Conservation (phyloP, 1,140 invertebrate species). For the Platorchestia sp. region DNA sequence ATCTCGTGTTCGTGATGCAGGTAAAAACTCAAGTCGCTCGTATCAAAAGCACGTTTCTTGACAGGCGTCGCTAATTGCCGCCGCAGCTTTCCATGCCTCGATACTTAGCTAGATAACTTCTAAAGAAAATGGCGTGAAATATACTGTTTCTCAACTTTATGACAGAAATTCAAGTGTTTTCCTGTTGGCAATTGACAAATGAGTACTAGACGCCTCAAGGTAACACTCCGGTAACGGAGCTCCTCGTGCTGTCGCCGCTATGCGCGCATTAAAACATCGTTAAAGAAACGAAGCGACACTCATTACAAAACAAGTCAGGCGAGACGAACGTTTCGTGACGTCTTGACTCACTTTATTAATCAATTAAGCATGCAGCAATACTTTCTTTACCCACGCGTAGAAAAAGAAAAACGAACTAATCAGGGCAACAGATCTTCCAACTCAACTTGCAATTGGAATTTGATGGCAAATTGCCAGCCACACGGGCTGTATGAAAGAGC, state of each 20-base stretch:
- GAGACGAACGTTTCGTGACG: not conserved
- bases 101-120: not conserved
- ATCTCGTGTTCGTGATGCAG: not conserved
- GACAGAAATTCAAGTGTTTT: not conserved
- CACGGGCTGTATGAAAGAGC: not conserved
- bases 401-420: not conserved
- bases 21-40: not conserved
- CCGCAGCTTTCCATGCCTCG: not conserved
- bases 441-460: not conserved
- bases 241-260: not conserved
- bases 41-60: constrained; percentile 8
- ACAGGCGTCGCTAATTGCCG: not conserved
- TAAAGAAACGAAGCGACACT: not conserved
- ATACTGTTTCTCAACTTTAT: constrained; percentile 10
- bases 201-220: not conserved
- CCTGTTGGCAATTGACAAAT: not conserved
- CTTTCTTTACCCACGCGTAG: not conserved
- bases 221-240: not conserved
- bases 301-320: not conserved
- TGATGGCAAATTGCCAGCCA: not conserved
- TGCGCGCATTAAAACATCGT: not conserved
- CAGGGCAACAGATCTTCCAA: not conserved
- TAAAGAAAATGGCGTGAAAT: not conserved
- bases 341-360: not conserved
- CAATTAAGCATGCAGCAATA: not conserved